Evolutionary conservation across 2,888 invertebrate species (phyloP).

Genomic region (Thyatira batis): DNA sequence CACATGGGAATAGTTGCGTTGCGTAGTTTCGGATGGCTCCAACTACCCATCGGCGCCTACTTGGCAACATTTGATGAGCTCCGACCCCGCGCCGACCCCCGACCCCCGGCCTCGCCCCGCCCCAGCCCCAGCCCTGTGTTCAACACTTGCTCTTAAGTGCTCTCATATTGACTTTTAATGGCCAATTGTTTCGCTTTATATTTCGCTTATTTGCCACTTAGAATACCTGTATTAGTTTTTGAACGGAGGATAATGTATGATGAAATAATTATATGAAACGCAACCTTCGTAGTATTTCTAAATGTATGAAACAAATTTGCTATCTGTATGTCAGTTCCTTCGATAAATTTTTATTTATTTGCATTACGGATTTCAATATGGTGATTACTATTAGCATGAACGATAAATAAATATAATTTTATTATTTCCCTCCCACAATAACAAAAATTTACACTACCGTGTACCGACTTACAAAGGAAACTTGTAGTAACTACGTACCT

Average conservation of each 20-base stretch:
- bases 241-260: background rate
- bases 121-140: background rate
- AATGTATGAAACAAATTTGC: too few species aligned
- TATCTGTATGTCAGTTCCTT: too few species aligned
- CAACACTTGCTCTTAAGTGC: slow-evolving; percentile 14
- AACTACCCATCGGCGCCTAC: slow-evolving; percentile 19
- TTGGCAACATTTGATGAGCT: slow-evolving; percentile 18
- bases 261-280: too few species aligned
- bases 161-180: slow-evolving; percentile 18
- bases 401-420: too few species aligned
- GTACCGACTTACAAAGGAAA: too few species aligned
- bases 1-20: slow-evolving; percentile 39
- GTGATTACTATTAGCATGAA: too few species aligned
- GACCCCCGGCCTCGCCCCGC: background rate
- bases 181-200: slow-evolving; percentile 13
- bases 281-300: too few species aligned
- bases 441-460: too few species aligned
- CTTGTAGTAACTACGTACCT: too few species aligned
- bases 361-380: too few species aligned
- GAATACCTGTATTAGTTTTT: background rate
- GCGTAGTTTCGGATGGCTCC: slow-evolving; percentile 32
- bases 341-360: too few species aligned
- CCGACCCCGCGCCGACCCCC: background rate
- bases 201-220: background rate
- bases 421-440: too few species aligned